Conservation (phyloP, 2,113 vertebrate genomes). For the Zeus faber region DNA sequence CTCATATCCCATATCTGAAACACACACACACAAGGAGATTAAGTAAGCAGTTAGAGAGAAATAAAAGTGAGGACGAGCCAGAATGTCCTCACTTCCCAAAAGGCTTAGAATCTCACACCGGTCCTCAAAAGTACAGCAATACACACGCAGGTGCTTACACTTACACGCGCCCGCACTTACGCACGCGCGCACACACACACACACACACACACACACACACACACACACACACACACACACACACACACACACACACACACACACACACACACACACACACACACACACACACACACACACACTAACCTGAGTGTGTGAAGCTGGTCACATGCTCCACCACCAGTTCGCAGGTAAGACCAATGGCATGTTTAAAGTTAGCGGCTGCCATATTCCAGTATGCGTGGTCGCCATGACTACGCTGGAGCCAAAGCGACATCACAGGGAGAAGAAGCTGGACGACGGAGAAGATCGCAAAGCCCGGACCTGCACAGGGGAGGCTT, state of each 20-base stretch:
- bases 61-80: no score
- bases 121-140: no score
- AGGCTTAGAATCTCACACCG: no score
- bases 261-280: not conserved
- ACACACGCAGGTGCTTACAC: not conserved
- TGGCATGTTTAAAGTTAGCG: slow-evolving; percentile 96
- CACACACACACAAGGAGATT: not conserved
- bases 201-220: not conserved
- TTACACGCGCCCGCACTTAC: not conserved
- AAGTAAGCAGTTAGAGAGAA: not conserved
- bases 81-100: no score
- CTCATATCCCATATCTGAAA: slow-evolving; percentile 84
- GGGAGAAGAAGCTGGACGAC: slow-evolving; percentile 95
- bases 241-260: slow-evolving; percentile 2
- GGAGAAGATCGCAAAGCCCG: slow-evolving; percentile 93
- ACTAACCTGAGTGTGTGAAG: slow-evolving; percentile 88
- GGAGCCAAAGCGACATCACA: slow-evolving; percentile 94
- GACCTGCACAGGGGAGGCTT: slow-evolving; percentile 78
- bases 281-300: slow-evolving; percentile 14
- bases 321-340: slow-evolving; percentile 95
- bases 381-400: slow-evolving; percentile 94
- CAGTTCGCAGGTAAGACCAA: slow-evolving; percentile 93
- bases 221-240: not conserved
- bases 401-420: slow-evolving; percentile 91
- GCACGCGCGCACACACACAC: not conserved